Percentiles rank a stretch among this genome's conserved stretches.
Evolutionary conservation across 2,797 vertebrate genomes (phyloP).

Genomic region (Hemitrygon akajei): DNA sequence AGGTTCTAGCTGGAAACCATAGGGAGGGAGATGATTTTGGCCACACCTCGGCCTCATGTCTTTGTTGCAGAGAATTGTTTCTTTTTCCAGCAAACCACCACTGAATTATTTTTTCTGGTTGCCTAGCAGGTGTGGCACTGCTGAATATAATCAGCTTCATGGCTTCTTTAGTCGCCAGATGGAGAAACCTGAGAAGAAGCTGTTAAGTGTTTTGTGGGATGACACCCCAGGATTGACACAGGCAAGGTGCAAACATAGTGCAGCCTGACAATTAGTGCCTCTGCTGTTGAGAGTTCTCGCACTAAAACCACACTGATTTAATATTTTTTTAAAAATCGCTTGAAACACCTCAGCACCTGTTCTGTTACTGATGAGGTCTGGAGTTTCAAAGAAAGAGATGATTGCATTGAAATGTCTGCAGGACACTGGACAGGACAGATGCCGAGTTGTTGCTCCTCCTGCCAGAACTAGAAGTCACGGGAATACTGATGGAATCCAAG

Average conservation of each 20-base stretch:
- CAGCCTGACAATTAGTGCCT: constrained; percentile 24
- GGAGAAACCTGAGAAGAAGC: neutral
- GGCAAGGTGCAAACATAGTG: constrained; percentile 16
- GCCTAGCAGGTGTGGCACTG: neutral
- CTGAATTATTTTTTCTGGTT: neutral
- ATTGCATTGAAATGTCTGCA: neutral
- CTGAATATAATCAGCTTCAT: neutral
- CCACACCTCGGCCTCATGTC: neutral
- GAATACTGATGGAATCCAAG: too few relatives aligned
- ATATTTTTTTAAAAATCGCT: neutral
- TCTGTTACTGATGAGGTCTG: neutral
- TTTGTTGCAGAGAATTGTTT: neutral
- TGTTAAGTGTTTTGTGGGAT: neutral
- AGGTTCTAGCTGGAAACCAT: neutral
- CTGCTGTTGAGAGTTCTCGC: constrained; percentile 5
- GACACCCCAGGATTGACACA: constrained; percentile 15
- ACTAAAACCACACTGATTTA: constrained; percentile 19
- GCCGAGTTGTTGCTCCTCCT: neutral
- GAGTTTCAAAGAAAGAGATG: neutral
- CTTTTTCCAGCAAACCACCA: neutral
- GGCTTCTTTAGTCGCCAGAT: neutral
- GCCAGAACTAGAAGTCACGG: neutral
- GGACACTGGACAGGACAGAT: neutral
- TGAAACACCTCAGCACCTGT: constrained; percentile 17
- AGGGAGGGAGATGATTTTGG: neutral